phyloP scores from a whole-genome alignment of 2,888 invertebrate genomes.

The Parnassius apollo region DNA sequence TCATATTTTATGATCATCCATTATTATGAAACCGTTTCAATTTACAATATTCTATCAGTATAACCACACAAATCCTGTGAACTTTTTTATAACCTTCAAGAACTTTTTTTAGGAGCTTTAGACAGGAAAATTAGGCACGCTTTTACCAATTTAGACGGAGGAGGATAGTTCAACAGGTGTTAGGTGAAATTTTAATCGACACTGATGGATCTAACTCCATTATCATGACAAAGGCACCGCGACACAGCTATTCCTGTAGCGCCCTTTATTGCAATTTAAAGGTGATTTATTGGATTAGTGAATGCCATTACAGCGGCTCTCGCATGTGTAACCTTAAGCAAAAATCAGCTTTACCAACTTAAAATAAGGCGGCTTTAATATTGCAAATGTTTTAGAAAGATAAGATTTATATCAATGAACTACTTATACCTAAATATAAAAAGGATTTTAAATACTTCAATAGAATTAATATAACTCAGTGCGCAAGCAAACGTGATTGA shows the following conservation, averaged over 20 bases:
- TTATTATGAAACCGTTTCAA: no score
- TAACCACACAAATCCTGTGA: no score
- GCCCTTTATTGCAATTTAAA: slow-evolving; percentile 33
- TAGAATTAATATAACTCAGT: no score
- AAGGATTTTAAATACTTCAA: no score
- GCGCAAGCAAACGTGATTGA: no score
- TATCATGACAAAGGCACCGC: slow-evolving; percentile 37
- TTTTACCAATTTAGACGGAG: slow-evolving; percentile 1
- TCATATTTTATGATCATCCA: no score
- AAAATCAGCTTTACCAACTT: not conserved
- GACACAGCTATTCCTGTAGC: slow-evolving; percentile 25
- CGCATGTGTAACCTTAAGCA: not conserved
- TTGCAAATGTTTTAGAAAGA: no score
- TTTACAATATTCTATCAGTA: no score
- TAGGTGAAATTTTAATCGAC: slow-evolving; percentile 22
- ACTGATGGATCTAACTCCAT: slow-evolving; percentile 25
- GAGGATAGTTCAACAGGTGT: slow-evolving; percentile 23
- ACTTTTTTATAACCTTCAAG: no score
- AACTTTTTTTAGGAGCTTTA: not conserved
- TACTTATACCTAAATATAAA: no score
- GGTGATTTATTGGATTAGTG: slow-evolving; percentile 26
- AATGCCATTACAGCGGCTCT: not conserved
- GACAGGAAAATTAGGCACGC: slow-evolving; percentile 2
- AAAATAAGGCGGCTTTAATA: not conserved
- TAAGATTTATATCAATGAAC: no score